Percentiles rank a stretch among this genome's conserved stretches.
Evolutionary conservation across 2,888 invertebrate genomes (phyloP).

Genomic region (Helobdella robusta): DNA sequence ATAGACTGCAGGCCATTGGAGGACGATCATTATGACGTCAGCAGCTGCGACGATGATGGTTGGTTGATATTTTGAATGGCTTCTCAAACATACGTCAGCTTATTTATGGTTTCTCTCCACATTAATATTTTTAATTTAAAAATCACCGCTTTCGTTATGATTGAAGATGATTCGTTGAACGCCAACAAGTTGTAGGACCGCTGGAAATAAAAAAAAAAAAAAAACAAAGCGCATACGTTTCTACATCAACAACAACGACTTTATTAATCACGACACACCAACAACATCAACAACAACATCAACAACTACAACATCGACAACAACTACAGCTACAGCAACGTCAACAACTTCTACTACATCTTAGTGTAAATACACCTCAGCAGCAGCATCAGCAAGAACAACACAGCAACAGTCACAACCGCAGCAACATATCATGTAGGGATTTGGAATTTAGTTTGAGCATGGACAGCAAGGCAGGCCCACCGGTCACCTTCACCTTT

Average conservation of each 20-base stretch:
- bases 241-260: too few species aligned
- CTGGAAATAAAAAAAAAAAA: too few species aligned
- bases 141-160: too few species aligned
- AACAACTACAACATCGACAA: neutral
- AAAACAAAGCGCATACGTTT: too few species aligned
- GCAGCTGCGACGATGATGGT: conserved; percentile 47
- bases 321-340: neutral
- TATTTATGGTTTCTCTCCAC: too few species aligned
- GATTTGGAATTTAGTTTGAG: conserved; percentile 66
- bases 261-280: too few species aligned
- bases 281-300: neutral
- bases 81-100: too few species aligned
- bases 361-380: neutral
- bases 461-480: conserved; percentile 58
- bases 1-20: conserved; percentile 76
- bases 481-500: conserved; percentile 58
- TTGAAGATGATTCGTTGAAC: too few species aligned
- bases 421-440: too few species aligned
- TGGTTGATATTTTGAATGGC: conserved; percentile 35
- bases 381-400: conserved; percentile 15
- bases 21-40: conserved; percentile 60
- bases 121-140: too few species aligned
- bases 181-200: too few species aligned
- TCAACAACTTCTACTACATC: too few species aligned
- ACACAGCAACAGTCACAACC: conserved; percentile 24